Evolutionary conservation across 2,797 vertebrate genomes (phyloP).

Genomic region (Tolypeutes matacus): DNA sequence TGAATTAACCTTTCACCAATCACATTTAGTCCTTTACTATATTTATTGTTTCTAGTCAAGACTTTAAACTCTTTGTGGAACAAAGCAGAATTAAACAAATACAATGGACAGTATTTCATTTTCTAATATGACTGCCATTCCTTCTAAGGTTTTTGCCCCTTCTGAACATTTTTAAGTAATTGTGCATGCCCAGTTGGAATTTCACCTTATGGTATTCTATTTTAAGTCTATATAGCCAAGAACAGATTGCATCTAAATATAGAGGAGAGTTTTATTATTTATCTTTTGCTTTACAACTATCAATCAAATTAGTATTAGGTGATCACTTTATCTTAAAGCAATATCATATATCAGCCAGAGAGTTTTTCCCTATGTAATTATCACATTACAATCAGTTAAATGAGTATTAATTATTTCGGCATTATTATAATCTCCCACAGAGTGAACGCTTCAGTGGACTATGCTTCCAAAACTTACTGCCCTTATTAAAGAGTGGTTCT

Average conservation of each 20-base stretch:
- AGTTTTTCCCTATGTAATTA: slow-evolving; percentile 47
- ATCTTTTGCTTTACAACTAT: slow-evolving; percentile 62
- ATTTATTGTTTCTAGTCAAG: slow-evolving; percentile 9
- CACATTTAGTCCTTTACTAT: slow-evolving; percentile 13
- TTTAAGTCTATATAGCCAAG: slow-evolving; percentile 1
- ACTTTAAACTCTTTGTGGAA: not conserved
- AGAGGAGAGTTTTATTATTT: slow-evolving; percentile 57
- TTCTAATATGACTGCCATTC: not conserved
- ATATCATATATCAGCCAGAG: slow-evolving; percentile 49
- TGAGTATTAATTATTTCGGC: slow-evolving; percentile 65
- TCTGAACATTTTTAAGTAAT: slow-evolving; percentile 24
- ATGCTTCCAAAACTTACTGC: not conserved
- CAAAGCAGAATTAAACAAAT: slow-evolving; percentile 39
- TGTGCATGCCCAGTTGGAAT: not conserved
- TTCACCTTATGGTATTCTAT: slow-evolving; percentile 66
- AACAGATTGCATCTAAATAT: slow-evolving; percentile 69
- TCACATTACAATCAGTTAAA: slow-evolving; percentile 51
- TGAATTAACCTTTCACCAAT: not conserved
- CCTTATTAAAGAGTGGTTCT: not conserved
- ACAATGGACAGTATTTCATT: not conserved
- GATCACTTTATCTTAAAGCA: slow-evolving; percentile 59
- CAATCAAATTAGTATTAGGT: slow-evolving; percentile 38
- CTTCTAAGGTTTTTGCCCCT: not conserved
- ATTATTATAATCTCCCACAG: not conserved
- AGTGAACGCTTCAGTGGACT: slow-evolving; percentile 13